These are phyloP conservation scores for Galeruca laticollis DNA, from an alignment of 2,888 invertebrate species.

Conservation along the genomic window DNA sequence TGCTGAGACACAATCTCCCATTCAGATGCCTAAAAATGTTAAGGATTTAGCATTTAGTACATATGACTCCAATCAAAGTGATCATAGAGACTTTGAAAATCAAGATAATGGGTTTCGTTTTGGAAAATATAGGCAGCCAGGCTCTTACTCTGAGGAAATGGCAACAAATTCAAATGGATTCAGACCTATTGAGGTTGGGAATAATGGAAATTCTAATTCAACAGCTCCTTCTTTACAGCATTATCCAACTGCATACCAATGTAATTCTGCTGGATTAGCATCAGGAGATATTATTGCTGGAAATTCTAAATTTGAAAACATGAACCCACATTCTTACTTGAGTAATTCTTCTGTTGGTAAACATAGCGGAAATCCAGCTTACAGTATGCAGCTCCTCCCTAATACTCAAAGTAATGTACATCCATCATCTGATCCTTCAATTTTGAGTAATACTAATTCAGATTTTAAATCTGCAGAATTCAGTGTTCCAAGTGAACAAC, in stretches of 20 bases:
- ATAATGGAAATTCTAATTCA: background rate
- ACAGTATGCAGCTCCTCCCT: background rate
- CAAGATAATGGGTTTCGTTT: constrained; percentile 29
- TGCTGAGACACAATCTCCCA: constrained; percentile 45
- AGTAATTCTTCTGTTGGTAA: background rate
- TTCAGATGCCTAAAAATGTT: constrained; percentile 47
- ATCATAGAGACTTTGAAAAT: constrained; percentile 35
- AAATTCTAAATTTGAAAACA: constrained; percentile 1
- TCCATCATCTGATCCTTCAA: background rate
- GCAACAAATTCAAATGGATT: constrained; percentile 31
- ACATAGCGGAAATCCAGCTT: background rate
- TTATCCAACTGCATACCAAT: too few relatives aligned
- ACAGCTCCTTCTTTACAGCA: background rate
- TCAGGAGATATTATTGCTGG: background rate
- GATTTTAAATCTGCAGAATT: background rate
- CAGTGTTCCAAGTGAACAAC: background rate
- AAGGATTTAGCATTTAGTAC: constrained; percentile 53
- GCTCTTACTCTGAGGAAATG: constrained; percentile 32
- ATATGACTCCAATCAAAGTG: constrained; percentile 41
- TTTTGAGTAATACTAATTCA: background rate
- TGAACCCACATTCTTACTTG: background rate
- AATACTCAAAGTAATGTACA: background rate
- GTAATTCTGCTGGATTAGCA: background rate
- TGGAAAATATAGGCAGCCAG: constrained; percentile 35
- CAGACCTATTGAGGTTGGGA: constrained; percentile 30